Percentiles rank a stretch among this genome's conserved stretches.
These are phyloP conservation scores for Scaptomyza cyrtandrae DNA, from an alignment of 2,888 invertebrate genomes.

Conservation along the genomic window DNA sequence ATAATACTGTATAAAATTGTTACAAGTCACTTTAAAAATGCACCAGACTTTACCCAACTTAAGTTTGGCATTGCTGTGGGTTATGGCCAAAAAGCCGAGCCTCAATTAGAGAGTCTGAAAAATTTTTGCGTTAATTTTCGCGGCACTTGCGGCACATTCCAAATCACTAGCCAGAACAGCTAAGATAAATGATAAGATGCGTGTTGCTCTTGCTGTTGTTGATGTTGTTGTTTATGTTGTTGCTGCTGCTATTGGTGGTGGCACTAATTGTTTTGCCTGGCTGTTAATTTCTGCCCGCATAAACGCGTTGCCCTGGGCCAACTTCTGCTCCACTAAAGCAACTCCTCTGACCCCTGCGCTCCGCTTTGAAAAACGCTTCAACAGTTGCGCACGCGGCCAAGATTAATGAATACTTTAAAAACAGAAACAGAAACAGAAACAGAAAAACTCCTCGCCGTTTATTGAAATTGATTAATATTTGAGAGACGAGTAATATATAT, in stretches of 20 bases:
- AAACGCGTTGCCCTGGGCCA: constrained; percentile 74
- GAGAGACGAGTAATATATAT: constrained; percentile 20
- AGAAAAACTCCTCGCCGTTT: constrained; percentile 22
- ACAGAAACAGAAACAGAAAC: constrained; percentile 7
- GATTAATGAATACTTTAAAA: constrained; percentile 61
- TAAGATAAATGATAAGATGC: constrained; percentile 74
- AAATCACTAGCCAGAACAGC: constrained; percentile 62
- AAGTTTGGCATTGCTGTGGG: constrained; percentile 6
- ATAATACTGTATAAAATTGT: background rate
- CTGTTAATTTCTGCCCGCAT: constrained; percentile 79
- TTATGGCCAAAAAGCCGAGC: constrained; percentile 41
- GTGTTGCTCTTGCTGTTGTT: constrained; percentile 26
- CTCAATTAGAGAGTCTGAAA: constrained; percentile 64
- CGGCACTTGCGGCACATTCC: constrained; percentile 78
- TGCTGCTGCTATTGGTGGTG: constrained; percentile 27
- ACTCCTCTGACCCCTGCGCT: background rate
- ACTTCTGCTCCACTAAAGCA: constrained; percentile 69
- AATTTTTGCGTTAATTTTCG: constrained; percentile 73
- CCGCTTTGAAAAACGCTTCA: constrained; percentile 55
- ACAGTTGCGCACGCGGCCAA: constrained; percentile 79
- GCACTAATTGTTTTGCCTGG: constrained; percentile 74
- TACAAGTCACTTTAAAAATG: constrained; percentile 8
- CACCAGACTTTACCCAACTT: constrained; percentile 10
- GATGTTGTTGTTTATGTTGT: constrained; percentile 16
- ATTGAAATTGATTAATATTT: constrained; percentile 78